Evolutionary conservation across 1,140 invertebrate genomes (phyloP).

Genomic region (Maniola jurtina): DNA sequence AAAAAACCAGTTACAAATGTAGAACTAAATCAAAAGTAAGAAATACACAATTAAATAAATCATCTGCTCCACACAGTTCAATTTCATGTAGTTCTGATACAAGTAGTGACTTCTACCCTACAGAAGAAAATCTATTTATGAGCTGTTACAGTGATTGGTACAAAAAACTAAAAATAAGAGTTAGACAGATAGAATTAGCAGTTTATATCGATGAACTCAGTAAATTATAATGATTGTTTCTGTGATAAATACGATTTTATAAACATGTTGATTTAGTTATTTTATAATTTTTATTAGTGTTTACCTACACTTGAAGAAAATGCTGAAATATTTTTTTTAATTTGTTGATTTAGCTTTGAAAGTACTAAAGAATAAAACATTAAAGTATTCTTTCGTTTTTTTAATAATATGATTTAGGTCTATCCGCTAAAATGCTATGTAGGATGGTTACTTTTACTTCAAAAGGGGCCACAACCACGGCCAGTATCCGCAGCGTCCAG

Average conservation of each 20-base stretch:
- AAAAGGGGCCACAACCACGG: too few species aligned
- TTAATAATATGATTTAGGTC: too few species aligned
- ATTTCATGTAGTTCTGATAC: neutral
- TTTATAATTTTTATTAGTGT: too few species aligned
- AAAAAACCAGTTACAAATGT: neutral
- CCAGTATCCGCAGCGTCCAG: too few species aligned
- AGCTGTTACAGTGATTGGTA: conserved; percentile 51
- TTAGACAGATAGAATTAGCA: conserved; percentile 47
- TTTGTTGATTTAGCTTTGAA: too few species aligned
- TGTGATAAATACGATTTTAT: neutral
- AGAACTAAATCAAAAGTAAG: neutral
- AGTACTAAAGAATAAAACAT: too few species aligned
- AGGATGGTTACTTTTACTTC: too few species aligned
- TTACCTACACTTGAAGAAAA: too few species aligned
- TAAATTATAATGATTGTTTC: conserved; percentile 12
- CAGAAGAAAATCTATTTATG: neutral
- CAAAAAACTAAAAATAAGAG: conserved; percentile 45
- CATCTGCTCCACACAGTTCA: neutral
- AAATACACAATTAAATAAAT: neutral
- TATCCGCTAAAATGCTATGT: too few species aligned
- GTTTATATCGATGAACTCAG: conserved; percentile 52
- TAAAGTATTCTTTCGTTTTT: too few species aligned
- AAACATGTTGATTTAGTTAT: too few species aligned
- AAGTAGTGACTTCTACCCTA: neutral
- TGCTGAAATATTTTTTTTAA: too few species aligned